Evolutionary conservation across 2,113 vertebrate species (phyloP).

Genomic region (Campylomormyrus numenius): DNA sequence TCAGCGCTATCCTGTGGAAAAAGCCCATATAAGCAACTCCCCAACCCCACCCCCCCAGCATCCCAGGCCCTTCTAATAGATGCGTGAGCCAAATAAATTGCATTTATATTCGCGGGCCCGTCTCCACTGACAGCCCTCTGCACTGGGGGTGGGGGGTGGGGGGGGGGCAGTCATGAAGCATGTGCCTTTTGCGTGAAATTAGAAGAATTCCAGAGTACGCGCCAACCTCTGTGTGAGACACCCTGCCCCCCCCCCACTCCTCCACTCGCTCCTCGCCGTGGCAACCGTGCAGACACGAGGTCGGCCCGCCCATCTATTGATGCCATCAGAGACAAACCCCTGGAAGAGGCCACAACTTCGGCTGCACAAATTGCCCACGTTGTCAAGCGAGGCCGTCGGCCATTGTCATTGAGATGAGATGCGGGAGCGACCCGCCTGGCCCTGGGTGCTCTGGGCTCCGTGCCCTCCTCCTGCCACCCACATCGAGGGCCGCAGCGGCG

Average conservation of each 20-base stretch:
- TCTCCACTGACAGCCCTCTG: constrained; percentile 45
- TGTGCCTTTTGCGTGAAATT: constrained; percentile 45
- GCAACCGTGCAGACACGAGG: constrained; percentile 59
- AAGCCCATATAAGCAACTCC: neutral
- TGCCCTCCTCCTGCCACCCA: constrained; percentile 61
- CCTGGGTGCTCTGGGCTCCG: constrained; percentile 50
- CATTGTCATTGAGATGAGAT: constrained; percentile 70
- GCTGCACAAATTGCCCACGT: constrained; percentile 63
- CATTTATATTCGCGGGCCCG: constrained; percentile 34
- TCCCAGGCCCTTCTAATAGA: neutral
- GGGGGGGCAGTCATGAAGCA: constrained; percentile 43
- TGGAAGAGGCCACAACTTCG: constrained; percentile 60
- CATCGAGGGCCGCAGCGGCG: constrained; percentile 49
- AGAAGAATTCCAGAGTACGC: constrained; percentile 51
- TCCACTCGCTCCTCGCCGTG: constrained; percentile 43
- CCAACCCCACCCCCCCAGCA: neutral
- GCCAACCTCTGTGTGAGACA: constrained; percentile 48
- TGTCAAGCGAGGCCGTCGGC: constrained; percentile 47
- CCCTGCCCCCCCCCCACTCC: constrained; percentile 25
- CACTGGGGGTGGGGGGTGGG: constrained; percentile 36
- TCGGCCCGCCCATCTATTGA: constrained; percentile 54
- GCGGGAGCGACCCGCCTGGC: constrained; percentile 49
- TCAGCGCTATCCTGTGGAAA: neutral
- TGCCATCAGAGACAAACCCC: constrained; percentile 58
- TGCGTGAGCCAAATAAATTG: constrained; percentile 33